A percentile compares a stretch with the other conserved stretches of the same genome.
These are phyloP conservation scores for Benitochromis conjunctus DNA, from an alignment of 2,113 vertebrate genomes.

Conservation along the genomic window DNA sequence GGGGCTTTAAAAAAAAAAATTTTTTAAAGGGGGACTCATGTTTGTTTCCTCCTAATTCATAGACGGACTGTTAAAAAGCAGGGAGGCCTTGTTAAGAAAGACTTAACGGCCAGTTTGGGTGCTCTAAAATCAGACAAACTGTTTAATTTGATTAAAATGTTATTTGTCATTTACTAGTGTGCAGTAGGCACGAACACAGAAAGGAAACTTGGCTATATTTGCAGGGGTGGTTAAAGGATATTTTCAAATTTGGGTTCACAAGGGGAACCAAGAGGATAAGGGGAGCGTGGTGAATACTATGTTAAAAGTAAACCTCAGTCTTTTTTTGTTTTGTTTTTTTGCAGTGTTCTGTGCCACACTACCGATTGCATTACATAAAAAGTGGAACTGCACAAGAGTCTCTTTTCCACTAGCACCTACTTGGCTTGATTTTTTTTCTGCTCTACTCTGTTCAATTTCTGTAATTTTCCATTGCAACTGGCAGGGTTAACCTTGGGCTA, in stretches of 20 bases:
- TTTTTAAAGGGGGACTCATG: neutral
- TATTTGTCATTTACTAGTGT: neutral
- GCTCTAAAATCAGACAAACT: neutral
- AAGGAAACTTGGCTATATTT: neutral
- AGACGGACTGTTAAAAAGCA: neutral
- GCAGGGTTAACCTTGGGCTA: neutral
- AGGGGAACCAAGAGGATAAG: neutral
- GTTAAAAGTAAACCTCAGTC: neutral
- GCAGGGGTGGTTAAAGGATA: neutral
- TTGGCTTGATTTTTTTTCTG: neutral
- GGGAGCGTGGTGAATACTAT: too few species aligned
- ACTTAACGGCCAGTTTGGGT: neutral
- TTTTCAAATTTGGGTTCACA: neutral
- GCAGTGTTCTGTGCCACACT: neutral
- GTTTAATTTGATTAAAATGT: neutral
- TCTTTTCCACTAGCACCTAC: neutral
- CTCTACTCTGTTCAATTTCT: neutral
- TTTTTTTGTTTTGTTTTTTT: rapidly evolving
- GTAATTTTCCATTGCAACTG: neutral
- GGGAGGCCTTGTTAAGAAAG: neutral
- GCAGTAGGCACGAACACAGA: neutral
- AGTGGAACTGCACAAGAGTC: neutral
- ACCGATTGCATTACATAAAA: neutral
- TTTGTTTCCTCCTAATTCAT: neutral
- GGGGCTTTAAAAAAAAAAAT: neutral